phyloP scores from a whole-genome alignment of 1,140 invertebrate genomes.

The Micrasema minimum region DNA sequence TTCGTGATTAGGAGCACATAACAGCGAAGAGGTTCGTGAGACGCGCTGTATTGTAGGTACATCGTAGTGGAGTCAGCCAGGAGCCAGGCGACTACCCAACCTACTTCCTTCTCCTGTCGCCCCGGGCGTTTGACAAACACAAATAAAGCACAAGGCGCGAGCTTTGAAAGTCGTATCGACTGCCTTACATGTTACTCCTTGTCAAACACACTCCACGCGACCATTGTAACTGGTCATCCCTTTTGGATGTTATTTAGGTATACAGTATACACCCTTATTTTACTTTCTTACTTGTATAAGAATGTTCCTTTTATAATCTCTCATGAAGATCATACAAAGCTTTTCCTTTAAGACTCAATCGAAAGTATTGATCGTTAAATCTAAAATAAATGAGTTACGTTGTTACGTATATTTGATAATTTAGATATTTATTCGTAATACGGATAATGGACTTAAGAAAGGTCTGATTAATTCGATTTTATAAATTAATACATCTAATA shows the following conservation, averaged over 20 bases:
- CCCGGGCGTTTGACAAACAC: slow-evolving; percentile 48
- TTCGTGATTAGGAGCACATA: slow-evolving; percentile 27
- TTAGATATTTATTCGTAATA: too few relatives aligned
- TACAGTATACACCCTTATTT: too few relatives aligned
- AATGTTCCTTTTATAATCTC: slow-evolving; percentile 18
- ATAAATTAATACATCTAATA: too few relatives aligned
- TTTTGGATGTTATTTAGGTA: slow-evolving; percentile 2
- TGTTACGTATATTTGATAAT: too few relatives aligned
- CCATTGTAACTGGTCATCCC: slow-evolving; percentile 33
- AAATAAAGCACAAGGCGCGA: slow-evolving; percentile 43
- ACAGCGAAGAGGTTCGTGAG: slow-evolving; percentile 15
- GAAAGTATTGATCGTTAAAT: too few relatives aligned
- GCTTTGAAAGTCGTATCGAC: slow-evolving; percentile 42
- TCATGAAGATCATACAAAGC: background rate
- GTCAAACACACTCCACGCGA: slow-evolving; percentile 47
- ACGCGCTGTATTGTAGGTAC: background rate
- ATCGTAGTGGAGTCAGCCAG: background rate
- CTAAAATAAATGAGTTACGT: too few relatives aligned
- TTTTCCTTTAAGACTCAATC: background rate
- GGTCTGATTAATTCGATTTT: too few relatives aligned
- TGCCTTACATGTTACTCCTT: slow-evolving; percentile 40
- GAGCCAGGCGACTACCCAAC: slow-evolving; percentile 14
- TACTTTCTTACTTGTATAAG: background rate
- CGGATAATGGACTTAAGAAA: too few relatives aligned
- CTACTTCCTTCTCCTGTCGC: slow-evolving; percentile 44